Percentiles rank a stretch among this genome's conserved stretches.
Evolutionary conservation across 1,140 invertebrate species (phyloP).

Genomic region (Ganaspis sp.): DNA sequence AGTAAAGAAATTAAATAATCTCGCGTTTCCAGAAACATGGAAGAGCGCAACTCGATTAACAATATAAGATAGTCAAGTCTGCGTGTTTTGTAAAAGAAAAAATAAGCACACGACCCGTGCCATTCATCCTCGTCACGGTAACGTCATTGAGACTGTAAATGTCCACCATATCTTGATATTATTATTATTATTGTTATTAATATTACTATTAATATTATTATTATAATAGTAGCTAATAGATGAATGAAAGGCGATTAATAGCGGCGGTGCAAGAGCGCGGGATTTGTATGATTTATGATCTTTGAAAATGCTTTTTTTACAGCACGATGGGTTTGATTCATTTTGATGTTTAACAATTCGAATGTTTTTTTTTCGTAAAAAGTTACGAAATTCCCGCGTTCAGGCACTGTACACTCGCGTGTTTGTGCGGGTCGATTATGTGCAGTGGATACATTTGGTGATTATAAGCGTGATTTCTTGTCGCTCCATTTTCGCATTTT

Average conservation of each 20-base stretch:
- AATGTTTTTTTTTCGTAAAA: neutral
- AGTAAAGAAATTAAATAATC: neutral
- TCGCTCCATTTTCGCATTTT: conserved; percentile 22
- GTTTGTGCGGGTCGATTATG: conserved; percentile 48
- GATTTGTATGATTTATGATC: conserved; percentile 37
- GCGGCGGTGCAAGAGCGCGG: conserved; percentile 53
- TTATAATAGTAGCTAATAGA: conserved; percentile 59
- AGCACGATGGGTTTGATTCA: conserved; percentile 41
- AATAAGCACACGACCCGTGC: conserved; percentile 54
- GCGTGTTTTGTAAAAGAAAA: conserved; percentile 23
- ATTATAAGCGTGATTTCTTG: conserved; percentile 45
- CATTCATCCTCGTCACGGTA: conserved; percentile 52
- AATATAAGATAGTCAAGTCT: neutral
- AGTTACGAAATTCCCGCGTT: conserved; percentile 20
- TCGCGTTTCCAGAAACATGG: neutral
- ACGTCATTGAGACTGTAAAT: conserved; percentile 57
- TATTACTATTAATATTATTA: neutral
- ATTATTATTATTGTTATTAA: neutral
- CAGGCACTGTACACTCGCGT: conserved; percentile 42
- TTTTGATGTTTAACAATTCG: neutral
- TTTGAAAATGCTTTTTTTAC: conserved; percentile 33
- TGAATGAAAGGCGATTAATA: conserved; percentile 59
- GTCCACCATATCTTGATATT: conserved; percentile 58
- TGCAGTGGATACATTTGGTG: conserved; percentile 53
- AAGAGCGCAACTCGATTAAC: neutral